Evolutionary conservation across 2,797 vertebrate genomes (phyloP).

Genomic region (Podarcis siculus): DNA sequence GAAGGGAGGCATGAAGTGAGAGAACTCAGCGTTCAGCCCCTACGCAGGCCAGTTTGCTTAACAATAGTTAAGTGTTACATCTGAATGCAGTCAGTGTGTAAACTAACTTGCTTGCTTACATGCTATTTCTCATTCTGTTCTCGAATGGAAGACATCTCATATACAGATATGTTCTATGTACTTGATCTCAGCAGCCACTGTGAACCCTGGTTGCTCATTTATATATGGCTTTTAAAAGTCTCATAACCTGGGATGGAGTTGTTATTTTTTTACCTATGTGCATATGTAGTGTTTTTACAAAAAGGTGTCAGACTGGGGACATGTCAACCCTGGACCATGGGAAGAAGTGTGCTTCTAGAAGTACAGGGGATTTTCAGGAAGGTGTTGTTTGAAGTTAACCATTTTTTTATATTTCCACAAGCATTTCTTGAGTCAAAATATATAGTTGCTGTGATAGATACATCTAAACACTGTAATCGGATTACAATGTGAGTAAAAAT

Average conservation of each 20-base stretch:
- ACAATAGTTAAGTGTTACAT: not conserved
- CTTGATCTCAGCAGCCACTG: not conserved
- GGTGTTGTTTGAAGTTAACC: slow-evolving; percentile 81
- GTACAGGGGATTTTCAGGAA: slow-evolving; percentile 67
- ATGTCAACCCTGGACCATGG: slow-evolving; percentile 21
- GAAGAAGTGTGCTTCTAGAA: slow-evolving; percentile 36
- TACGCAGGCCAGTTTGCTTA: not conserved
- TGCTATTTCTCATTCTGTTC: not conserved
- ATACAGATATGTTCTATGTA: not conserved
- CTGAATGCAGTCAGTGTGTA: not conserved
- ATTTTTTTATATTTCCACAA: slow-evolving; percentile 71
- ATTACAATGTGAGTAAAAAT: slow-evolving; percentile 63
- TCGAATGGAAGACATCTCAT: slow-evolving; percentile 1
- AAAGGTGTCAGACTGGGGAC: slow-evolving; percentile 1
- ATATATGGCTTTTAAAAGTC: slow-evolving; percentile 4
- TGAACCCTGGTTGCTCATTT: not conserved
- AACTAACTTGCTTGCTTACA: not conserved
- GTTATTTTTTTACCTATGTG: slow-evolving; percentile 14
- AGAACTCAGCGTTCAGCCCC: not conserved
- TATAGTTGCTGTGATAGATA: slow-evolving; percentile 68
- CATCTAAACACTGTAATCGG: slow-evolving; percentile 77
- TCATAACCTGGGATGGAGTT: not conserved
- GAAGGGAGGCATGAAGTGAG: not conserved
- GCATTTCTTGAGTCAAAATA: slow-evolving; percentile 73
- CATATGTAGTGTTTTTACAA: not conserved